Base-by-base conservation (phyloP, 1,140 invertebrate species). In the Zaprionus tsacasi region DNA sequence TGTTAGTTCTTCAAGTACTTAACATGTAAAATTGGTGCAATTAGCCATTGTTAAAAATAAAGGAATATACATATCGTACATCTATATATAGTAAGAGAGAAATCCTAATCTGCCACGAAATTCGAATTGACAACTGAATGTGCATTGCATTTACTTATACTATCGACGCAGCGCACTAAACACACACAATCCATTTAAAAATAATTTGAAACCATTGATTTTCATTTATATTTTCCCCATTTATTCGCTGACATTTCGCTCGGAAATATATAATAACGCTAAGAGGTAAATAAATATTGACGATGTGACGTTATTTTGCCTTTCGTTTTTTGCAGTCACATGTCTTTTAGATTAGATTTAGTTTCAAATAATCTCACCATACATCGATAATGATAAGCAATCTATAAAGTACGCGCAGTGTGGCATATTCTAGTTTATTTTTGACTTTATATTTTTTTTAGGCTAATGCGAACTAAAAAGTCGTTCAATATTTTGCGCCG, bases 401-500 rank as follows among this genome's bases (percentile, higher is more conserved):
- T 43, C 2, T n/a, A 43, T n/a, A 43, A 13, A 43, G 13, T n/a
- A n/a, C 13, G 13, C 13, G n/a, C 13, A 43, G 6, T 43, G 40
- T 43, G 40, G 40, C 40, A n/a, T 15, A 15, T 7, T 8, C 6
- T 2, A 15, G n/a, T 15, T 43, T n/a, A n/a, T 6, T 7, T 38
- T 10, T 12, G 11, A 2, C 3, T 60, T 52, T 25, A 21, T 58
- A 17, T 67, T 54, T 52, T 17, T n/a, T n/a, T n/a, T n/a, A n/a
- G n/a, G n/a, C n/a, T 69, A 45, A 15, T 45, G 15, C 7, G 40
- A 15, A 15, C 35, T 45, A 38, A 55, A 35, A 30, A 27, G 13
- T 45, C 54, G 7, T 40, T 40, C 7, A 35, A 56, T 40, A 58
- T 66, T 78, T 66, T 64, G 52, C 65, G 40, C 63, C 57, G 55